Percentiles rank a stretch among this genome's conserved stretches.
Evolutionary conservation across 2,888 invertebrate species (phyloP).

Genomic region (Phoenoteleia sp.): DNA sequence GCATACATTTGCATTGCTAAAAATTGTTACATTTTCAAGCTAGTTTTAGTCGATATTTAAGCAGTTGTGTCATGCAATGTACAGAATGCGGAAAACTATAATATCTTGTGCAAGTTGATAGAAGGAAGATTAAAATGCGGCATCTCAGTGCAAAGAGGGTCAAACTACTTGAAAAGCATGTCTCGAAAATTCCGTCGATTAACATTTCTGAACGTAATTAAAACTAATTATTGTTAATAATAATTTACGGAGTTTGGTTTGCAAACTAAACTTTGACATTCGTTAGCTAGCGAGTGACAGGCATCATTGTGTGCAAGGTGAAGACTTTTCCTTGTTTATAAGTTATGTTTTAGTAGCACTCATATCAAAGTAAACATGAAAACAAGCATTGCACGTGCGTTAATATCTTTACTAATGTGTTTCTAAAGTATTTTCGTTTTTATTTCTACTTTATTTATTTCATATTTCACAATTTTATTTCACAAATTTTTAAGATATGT

Average conservation of each 20-base stretch:
- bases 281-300: not conserved
- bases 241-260: slow-evolving; percentile 1
- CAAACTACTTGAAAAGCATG: not conserved
- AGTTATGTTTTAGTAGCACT: not conserved
- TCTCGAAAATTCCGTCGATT: not conserved
- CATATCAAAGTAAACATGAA: not conserved
- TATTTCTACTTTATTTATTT: no score
- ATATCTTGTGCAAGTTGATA: not conserved
- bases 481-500: no score
- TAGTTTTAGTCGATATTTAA: slow-evolving; percentile 18
- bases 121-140: not conserved
- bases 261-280: slow-evolving; percentile 8
- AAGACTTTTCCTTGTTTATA: not conserved
- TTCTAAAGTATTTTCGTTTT: no score
- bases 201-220: slow-evolving; percentile 1
- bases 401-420: no score
- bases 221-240: not conserved
- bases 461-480: no score
- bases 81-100: slow-evolving; percentile 7
- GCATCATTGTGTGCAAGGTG: not conserved
- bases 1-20: slow-evolving; percentile 29
- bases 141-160: not conserved
- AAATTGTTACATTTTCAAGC: not conserved
- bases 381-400: not conserved
- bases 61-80: slow-evolving; percentile 31